Evolutionary conservation across 2,888 invertebrate species (phyloP), one percentile per base, ranked within the genome.

Genomic region (Quadroppia sp.): DNA sequence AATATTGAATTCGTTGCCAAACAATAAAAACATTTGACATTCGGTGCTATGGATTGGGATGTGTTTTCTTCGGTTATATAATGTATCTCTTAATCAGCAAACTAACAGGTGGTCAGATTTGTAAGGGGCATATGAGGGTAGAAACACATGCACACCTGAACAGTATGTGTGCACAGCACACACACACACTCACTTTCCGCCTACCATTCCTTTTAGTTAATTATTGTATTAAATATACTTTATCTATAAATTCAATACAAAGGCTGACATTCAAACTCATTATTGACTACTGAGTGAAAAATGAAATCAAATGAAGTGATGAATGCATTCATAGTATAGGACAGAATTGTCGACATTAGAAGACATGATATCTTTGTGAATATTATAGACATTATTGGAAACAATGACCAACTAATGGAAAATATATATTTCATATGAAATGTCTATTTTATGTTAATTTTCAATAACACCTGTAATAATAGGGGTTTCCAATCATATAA

Each of bases 221-320:
- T 45, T 45, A 45, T 15, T 45, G 15, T 25, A 53, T 53, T 53
- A 53, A 28, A 53, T 53, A 53, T 53, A 53, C 45, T 45, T 45
- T 2, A 2, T 45, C 15, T 45, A 17, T 45, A 15, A 13, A 2
- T 45, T 7, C 45, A 1, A 23, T 9, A 23, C 50, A 53, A 11
- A 25, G 53, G 53, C 69, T 42, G 25, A 45, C 69, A 69, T 69
- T 42, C 45, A 42, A 2, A 36, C 15, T 23, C 36, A 25, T 45
- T 40, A 42, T 25, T 69, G 28, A 69, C 45, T 23, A 32, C 69
- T 36, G 69, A 69, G 40, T 42, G 67, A 67, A 30, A 23, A 11
- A 67, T 67, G 20, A 67, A 23, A 40, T 23, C n/a, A 64, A 17
- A 20, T 32, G 1, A 6, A n/a, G 17, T 25, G 4, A 36, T 1